Base-by-base conservation (phyloP, 2,797 vertebrate genomes). In the Neoniphon sammara region DNA sequence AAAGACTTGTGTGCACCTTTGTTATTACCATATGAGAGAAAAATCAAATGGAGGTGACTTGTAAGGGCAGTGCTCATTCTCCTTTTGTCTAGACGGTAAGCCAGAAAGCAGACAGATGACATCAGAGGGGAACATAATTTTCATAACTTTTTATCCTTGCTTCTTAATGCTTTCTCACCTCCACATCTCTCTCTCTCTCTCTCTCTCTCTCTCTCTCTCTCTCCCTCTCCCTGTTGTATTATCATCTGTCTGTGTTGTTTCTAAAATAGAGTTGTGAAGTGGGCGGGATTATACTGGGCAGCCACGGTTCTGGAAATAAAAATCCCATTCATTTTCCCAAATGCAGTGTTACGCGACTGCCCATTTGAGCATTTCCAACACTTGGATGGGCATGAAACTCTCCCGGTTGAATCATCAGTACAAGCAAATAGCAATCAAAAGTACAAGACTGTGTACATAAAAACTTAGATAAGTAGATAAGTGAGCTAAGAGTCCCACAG, bases 81-180 rank as follows among this genome's bases (percentile, higher is more conserved):
- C 18, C 31, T 20, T 78, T 84, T 80, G 81, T 90, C 84, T 89
- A 81, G 84, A 87, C 86, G 17, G 36, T 72, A 80, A 85, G 77
- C 66, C 65, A 75, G 57, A 80, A 80, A 85, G 69, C 67, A 79
- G 88, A 89, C 75, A 1, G 77, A 80, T 76, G 75, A 88, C 81
- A 82, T 88, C 75, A 88, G 72, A 80, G 77, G 30, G 75, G 73
- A 31, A 27, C 50, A 67, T 73, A 0, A 68, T 84, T 82, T 85
- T 86, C 46, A 73, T 64, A 77, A 74, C 68, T 80, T 85, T 87
- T 81, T 73, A 75, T 80, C 63, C 47, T 81, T 31, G 7, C 49
- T 54, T 72, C 53, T 60, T 80, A 54, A 65, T 66, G 34, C 46
- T 61, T 62, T 36, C 42, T 69, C 66, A 56, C 55, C 44, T 46